These are phyloP conservation scores for Morphnarchus princeps DNA, from an alignment of 2,113 vertebrate species.

Conservation along the genomic window DNA sequence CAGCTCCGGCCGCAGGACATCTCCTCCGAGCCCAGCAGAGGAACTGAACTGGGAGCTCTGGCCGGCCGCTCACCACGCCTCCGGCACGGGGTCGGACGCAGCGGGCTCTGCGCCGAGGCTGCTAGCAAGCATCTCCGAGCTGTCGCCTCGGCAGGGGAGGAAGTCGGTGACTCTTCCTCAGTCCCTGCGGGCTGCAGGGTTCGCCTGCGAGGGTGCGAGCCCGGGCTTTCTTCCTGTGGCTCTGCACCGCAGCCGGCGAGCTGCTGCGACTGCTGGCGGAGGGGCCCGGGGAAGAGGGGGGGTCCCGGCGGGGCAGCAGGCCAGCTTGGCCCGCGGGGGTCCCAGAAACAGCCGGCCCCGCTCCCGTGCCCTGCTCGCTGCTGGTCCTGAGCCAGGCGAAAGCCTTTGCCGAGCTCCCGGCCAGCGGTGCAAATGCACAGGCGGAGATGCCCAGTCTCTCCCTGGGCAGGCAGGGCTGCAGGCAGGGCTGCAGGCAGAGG, in stretches of 20 bases:
- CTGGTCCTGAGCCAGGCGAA: not conserved
- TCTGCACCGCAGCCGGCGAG: accelerated
- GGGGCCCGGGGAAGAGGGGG: too few relatives aligned
- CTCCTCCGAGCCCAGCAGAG: not conserved
- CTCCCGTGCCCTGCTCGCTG: not conserved
- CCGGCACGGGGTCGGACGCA: accelerated
- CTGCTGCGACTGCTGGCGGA: accelerated
- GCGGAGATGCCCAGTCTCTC: not conserved
- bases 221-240: not conserved
- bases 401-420: not conserved
- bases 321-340: not conserved
- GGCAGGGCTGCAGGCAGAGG: not conserved
- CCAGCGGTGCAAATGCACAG: not conserved
- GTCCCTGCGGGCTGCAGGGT: accelerated
- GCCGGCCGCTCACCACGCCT: not conserved
- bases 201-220: accelerated
- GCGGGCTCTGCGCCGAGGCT: not conserved
- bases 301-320: accelerated
- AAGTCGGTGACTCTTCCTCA: not conserved
- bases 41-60: accelerated
- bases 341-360: accelerated
- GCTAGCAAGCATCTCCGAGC: not conserved
- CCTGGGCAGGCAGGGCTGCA: not conserved
- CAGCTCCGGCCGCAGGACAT: accelerated
- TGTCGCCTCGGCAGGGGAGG: not conserved